Evolutionary conservation across 2,797 vertebrate species (phyloP).

Genomic region (Betta splendens): DNA sequence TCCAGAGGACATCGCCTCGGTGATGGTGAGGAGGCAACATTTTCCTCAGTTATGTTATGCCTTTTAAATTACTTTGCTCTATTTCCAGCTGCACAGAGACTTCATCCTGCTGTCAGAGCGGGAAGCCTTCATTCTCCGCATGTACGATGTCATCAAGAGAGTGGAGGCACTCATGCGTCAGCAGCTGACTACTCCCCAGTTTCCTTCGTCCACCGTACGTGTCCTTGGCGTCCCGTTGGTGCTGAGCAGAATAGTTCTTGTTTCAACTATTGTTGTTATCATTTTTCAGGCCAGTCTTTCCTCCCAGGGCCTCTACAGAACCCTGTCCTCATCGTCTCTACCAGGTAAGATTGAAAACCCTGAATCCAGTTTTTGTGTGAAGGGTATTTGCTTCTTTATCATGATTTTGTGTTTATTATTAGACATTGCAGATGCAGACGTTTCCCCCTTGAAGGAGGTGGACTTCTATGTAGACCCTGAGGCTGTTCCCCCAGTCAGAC

Average conservation of each 20-base stretch:
- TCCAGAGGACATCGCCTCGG: constrained; percentile 91
- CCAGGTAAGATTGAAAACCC: constrained; percentile 43
- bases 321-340: constrained; percentile 45
- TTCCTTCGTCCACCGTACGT: constrained; percentile 9
- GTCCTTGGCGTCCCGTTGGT: not conserved
- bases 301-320: constrained; percentile 18
- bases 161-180: constrained; percentile 87
- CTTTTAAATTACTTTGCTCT: too few species aligned
- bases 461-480: constrained; percentile 67
- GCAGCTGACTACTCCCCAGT: constrained; percentile 44
- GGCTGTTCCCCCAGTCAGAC: constrained; percentile 44
- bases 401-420: constrained; percentile 18
- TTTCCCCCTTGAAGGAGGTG: constrained; percentile 46
- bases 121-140: constrained; percentile 86
- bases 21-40: constrained; percentile 86
- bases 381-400: not conserved
- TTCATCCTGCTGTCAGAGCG: constrained; percentile 89
- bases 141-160: constrained; percentile 90
- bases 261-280: too few species aligned
- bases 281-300: constrained; percentile 1
- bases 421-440: constrained; percentile 75
- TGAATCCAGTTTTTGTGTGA: too few species aligned
- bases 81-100: constrained; percentile 79
- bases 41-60: constrained; percentile 4
- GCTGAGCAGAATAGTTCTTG: not conserved